Evolutionary conservation across 2,113 vertebrate species (phyloP).

Genomic region (Ailurus styani): DNA sequence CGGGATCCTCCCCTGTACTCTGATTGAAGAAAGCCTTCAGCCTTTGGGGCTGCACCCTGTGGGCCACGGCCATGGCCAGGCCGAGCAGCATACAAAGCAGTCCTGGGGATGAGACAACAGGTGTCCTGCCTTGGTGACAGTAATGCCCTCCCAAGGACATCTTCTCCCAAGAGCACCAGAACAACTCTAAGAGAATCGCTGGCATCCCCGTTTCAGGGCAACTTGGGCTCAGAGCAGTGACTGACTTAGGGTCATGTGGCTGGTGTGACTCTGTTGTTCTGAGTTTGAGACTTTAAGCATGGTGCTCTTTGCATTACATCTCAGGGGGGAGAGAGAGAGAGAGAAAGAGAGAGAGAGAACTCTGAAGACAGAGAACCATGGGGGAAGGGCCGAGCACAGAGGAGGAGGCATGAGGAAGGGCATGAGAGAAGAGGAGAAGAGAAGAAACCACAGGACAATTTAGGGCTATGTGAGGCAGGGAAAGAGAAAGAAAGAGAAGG

Average conservation of each 20-base stretch:
- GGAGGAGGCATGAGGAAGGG: background rate
- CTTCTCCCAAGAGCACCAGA: background rate
- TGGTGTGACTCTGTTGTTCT: background rate
- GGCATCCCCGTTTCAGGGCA: background rate
- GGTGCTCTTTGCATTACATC: background rate
- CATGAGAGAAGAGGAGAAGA: background rate
- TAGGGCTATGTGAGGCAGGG: background rate
- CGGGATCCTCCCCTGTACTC: conserved; percentile 58
- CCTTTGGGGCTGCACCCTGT: conserved; percentile 82
- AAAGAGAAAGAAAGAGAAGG: background rate
- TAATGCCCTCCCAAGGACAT: background rate
- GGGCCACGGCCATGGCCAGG: conserved; percentile 77
- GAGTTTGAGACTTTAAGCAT: background rate
- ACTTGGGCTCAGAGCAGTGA: background rate
- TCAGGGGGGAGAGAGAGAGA: background rate
- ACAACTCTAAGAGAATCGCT: background rate
- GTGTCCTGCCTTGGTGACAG: background rate
- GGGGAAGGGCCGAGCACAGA: background rate
- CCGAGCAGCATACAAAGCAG: conserved; percentile 87
- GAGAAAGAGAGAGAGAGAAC: no score
- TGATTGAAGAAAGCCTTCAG: conserved; percentile 87
- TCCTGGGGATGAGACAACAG: conserved; percentile 73
- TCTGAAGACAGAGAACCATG: background rate
- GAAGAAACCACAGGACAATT: background rate
- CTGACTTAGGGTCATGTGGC: background rate